Percentiles rank a stretch among this genome's conserved stretches.
These are phyloP conservation scores for Chrysogorgia sp. DNA, from an alignment of 92 coral and sea anemone genomes.

Conservation along the genomic window DNA sequence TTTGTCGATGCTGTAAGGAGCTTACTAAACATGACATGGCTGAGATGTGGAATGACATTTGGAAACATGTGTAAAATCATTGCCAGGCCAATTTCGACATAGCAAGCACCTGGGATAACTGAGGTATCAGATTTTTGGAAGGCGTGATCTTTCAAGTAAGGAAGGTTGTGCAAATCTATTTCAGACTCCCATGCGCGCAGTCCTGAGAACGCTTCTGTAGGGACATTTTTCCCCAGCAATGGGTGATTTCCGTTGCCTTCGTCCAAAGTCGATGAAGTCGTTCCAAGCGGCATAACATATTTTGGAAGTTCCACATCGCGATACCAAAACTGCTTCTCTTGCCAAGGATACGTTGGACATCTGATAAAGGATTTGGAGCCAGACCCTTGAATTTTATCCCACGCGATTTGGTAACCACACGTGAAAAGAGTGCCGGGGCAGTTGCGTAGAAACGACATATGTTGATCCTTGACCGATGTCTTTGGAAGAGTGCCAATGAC, in stretches of 20 bases:
- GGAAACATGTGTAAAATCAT: slow-evolving; percentile 62
- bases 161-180: slow-evolving; percentile 57
- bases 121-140: slow-evolving; percentile 51
- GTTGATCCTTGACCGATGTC: slow-evolving; percentile 52
- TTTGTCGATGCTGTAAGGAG: slow-evolving; percentile 53
- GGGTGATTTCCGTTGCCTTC: slow-evolving; percentile 27
- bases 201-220: slow-evolving; percentile 58
- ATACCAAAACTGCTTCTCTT: slow-evolving; percentile 59
- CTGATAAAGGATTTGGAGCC: slow-evolving; percentile 51
- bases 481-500: slow-evolving; percentile 58
- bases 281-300: not conserved
- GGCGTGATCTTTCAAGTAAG: slow-evolving; percentile 60
- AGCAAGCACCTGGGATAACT: slow-evolving; percentile 64
- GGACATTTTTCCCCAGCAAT: slow-evolving; percentile 42
- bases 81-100: slow-evolving; percentile 63
- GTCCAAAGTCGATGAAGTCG: not conserved
- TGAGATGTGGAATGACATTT: slow-evolving; percentile 29
- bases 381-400: slow-evolving; percentile 53
- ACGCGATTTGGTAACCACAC: slow-evolving; percentile 54
- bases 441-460: slow-evolving; percentile 56
- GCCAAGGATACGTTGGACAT: slow-evolving; percentile 66
- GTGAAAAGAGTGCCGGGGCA: slow-evolving; percentile 47
- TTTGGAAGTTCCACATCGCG: slow-evolving; percentile 7
- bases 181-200: slow-evolving; percentile 67
- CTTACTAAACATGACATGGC: slow-evolving; percentile 44